phyloP scores from a whole-genome alignment of 2,888 invertebrate genomes.

The Folsomia candida region DNA sequence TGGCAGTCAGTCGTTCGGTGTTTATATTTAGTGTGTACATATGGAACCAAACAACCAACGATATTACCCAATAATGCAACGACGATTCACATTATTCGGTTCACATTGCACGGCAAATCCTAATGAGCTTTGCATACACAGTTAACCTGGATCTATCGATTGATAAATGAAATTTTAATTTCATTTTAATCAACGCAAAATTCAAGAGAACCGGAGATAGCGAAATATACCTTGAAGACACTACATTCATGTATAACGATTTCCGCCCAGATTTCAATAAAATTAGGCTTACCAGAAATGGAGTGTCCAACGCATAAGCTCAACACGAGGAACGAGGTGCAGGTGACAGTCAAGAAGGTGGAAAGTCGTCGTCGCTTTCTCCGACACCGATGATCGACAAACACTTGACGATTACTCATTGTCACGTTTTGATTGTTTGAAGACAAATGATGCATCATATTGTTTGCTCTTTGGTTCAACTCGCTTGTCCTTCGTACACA shows the following conservation, averaged over 20 bases:
- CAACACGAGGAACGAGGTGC: constrained; percentile 43
- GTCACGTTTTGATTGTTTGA: constrained; percentile 15
- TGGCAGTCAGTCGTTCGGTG: no score
- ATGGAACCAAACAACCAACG: no score
- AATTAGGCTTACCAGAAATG: constrained; percentile 40
- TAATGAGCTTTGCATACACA: no score
- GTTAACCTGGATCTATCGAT: no score
- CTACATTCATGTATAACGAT: no score
- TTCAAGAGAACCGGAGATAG: background rate
- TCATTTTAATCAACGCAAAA: background rate
- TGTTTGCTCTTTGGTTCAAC: background rate
- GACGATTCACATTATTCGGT: no score
- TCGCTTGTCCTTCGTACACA: no score
- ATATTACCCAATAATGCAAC: no score
- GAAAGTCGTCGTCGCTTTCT: constrained; percentile 4
- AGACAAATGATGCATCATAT: background rate
- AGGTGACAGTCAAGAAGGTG: constrained; percentile 21
- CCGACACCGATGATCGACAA: constrained; percentile 23
- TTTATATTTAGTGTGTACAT: no score
- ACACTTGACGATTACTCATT: constrained; percentile 30
- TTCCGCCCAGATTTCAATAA: no score
- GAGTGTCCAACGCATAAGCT: constrained; percentile 49
- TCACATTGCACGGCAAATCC: no score
- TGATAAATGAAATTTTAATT: no score
- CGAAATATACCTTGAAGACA: background rate